Evolutionary conservation across 2,888 invertebrate genomes (phyloP).

Genomic region (Epicampocera succincta): DNA sequence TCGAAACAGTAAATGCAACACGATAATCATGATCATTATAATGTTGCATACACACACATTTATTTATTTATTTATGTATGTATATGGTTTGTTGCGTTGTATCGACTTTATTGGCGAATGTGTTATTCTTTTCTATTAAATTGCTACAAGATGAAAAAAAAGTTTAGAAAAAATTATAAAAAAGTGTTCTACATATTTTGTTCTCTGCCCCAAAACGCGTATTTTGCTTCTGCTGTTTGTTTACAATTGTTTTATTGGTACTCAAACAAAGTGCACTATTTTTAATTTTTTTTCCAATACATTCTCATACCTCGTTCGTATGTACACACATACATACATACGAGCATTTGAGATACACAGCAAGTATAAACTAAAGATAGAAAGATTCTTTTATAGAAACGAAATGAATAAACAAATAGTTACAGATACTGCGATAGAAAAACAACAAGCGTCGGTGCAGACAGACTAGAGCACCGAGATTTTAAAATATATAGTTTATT

Average conservation of each 20-base stretch:
- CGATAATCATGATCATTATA: constrained; percentile 43
- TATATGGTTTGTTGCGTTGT: background rate
- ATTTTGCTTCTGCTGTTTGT: background rate
- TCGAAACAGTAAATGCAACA: constrained; percentile 56
- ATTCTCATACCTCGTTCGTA: background rate
- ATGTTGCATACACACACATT: constrained; percentile 16
- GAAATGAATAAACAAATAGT: constrained; percentile 16
- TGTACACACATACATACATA: too few relatives aligned
- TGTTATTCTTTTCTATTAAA: constrained; percentile 7
- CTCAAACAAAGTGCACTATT: constrained; percentile 42
- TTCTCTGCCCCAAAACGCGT: constrained; percentile 7
- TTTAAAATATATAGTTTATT: too few relatives aligned
- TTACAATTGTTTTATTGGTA: constrained; percentile 19
- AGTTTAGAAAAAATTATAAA: background rate
- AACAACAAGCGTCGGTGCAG: background rate
- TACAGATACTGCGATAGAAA: background rate
- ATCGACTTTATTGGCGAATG: constrained; percentile 16
- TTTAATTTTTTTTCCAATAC: constrained; percentile 28
- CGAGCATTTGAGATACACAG: background rate
- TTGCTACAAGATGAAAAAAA: constrained; percentile 14
- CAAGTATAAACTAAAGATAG: constrained; percentile 16
- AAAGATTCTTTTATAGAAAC: constrained; percentile 17
- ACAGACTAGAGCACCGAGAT: background rate
- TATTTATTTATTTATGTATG: background rate
- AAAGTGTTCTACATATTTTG: constrained; percentile 48